Base-by-base conservation (phyloP, 2,797 vertebrate genomes). In the Pseudotriccus pelzelni region DNA sequence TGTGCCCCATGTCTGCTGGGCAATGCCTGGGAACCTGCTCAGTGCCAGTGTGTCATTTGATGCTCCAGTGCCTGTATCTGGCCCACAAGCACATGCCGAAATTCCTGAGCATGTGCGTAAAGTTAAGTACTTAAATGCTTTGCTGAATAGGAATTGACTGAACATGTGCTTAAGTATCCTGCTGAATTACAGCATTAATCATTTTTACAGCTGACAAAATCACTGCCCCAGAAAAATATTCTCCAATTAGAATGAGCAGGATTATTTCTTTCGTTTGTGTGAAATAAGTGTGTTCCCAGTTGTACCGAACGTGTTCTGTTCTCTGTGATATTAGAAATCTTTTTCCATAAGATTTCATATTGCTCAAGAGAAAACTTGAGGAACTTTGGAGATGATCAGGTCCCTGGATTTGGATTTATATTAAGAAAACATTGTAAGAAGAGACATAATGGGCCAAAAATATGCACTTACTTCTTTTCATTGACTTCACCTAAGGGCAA, bases 161-260 rank as follows among this genome's bases (percentile, higher is more conserved):
- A 97, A 95, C 96, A 97, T 96, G 96, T 97, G 96, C 95, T 95
- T 97, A 96, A 97, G 95, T 94, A 96, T 94, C 96, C 91, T 64
- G 74, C 85, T 93, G 91, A 96, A 96, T 96, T 95, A 77, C 80
- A 53, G 83, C 83, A 95, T 97, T 97, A 97, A 96, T 96, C 96
- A 97, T 94, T 96, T 97, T 97, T 96, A 96, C 91, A 94, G 88
- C 96, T 94, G 91, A 94, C 95, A 97, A 94, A 97, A 97, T 96
- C 96, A 94, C 91, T 94, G 96, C 96, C 94, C 94, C 91, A 93
- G 96, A 96, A 97, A 97, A 97, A 97, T 96, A 97, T 97, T 95
- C 95, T 96, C 91, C 96, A 95, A 96, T 97, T 96, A 96, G 93
- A 94, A 96, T 47, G 88, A 96, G 59, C 5, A 0, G 83, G 96